Evolutionary conservation across 2,888 invertebrate genomes (phyloP), one percentile per base, ranked within the genome.

Genomic region (Standfussiana lucernea): DNA sequence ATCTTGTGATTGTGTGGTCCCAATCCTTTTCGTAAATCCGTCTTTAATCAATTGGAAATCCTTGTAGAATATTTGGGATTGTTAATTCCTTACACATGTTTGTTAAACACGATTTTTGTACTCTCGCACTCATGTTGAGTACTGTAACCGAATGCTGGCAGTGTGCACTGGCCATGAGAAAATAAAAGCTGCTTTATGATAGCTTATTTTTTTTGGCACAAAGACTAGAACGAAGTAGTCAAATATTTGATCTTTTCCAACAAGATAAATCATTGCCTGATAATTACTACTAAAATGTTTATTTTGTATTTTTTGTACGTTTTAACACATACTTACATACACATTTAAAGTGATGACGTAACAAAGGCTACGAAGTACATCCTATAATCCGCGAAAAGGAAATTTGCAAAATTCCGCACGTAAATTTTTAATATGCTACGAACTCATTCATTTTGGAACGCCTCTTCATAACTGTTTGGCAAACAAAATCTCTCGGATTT

Each of bases 391-490:
- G 62, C 59, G 62, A 42, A 32, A 72, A 56, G 56, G 65, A 72
- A 72, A 72, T 69, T 69, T 64, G 62, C 24, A 35, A 68, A 81
- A 59, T 68, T 62, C 45, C 72, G 53, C 64, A 69, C 13, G 59
- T 77, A 18, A 66, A 78, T 82, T 67, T 82, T 82, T 59, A 71
- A 82, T 77, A 56, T 56, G 13, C 0, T 59, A n/a, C 21, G 21
- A 76, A 72, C 62, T 59, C 68, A 72, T 70, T 77, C 42, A 42
- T 67, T 67, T 15, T n/a, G 53, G 50, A 65, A 61, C 18, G 35
- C 61, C n/a, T 77, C 53, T 79, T 77, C 24, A 73, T 66, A 81
- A 70, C 67, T 61, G 80, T 59, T 75, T 59, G 76, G 18, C 37
- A 72, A 81, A 61, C 61, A 40, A 69, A 77, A 42, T 65, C 40